These are phyloP conservation scores for Chloromyia formosa DNA, from an alignment of 2,888 invertebrate species.

Conservation along the genomic window DNA sequence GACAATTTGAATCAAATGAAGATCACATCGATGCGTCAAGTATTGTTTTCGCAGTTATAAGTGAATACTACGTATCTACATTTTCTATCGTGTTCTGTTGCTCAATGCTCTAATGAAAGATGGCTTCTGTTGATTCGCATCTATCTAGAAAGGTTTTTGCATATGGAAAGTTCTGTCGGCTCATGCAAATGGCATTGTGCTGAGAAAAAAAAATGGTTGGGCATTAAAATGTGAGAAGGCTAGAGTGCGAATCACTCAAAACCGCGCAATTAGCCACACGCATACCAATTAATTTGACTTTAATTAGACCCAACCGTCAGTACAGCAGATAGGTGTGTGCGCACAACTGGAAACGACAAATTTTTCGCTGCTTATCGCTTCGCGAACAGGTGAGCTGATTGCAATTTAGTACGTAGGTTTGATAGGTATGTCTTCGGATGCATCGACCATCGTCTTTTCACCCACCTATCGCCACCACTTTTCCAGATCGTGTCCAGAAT, in stretches of 20 bases:
- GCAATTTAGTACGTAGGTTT: neutral
- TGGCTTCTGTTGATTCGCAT: too few relatives aligned
- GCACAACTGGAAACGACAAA: slow-evolving; percentile 39
- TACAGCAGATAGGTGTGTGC: slow-evolving; percentile 2
- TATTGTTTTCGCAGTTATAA: too few relatives aligned
- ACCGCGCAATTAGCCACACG: slow-evolving; percentile 45
- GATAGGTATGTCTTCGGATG: neutral
- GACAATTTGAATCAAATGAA: too few relatives aligned
- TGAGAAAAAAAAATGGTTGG: neutral
- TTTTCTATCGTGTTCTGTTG: too few relatives aligned
- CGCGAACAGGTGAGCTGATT: neutral
- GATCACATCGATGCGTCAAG: too few relatives aligned
- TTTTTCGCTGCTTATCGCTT: slow-evolving; percentile 31
- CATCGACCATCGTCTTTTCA: slow-evolving; percentile 1
- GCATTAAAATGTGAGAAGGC: slow-evolving; percentile 19
- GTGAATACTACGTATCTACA: too few relatives aligned
- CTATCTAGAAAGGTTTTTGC: too few relatives aligned
- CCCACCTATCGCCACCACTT: neutral
- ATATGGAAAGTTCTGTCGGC: neutral
- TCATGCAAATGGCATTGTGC: slow-evolving; percentile 13
- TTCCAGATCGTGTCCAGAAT: neutral
- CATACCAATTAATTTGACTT: slow-evolving; percentile 45
- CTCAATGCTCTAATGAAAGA: too few relatives aligned
- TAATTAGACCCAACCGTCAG: slow-evolving; percentile 33
- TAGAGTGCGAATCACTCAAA: slow-evolving; percentile 10